These are phyloP conservation scores for Euura lappo DNA, from an alignment of 1,140 invertebrate genomes.

Conservation along the genomic window DNA sequence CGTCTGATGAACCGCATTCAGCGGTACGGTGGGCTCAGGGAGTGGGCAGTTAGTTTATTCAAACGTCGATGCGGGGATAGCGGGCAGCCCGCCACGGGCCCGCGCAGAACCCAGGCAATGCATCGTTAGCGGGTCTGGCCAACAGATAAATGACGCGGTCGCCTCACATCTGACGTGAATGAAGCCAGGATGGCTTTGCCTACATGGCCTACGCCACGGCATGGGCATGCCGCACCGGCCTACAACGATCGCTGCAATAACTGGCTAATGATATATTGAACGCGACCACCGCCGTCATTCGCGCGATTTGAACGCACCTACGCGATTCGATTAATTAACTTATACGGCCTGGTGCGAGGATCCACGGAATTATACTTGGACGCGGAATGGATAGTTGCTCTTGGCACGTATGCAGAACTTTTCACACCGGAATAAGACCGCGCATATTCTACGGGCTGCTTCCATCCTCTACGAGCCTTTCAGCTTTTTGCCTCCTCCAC, in stretches of 20 bases:
- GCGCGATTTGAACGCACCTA: conserved; percentile 3
- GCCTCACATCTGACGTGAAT: conserved; percentile 52
- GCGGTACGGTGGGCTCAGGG: not conserved
- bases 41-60: conserved; percentile 21
- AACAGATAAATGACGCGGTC: conserved; percentile 53
- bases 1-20: not conserved
- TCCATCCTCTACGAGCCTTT: too few species aligned
- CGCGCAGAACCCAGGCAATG: conserved; percentile 31
- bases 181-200: conserved; percentile 44
- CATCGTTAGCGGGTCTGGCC: conserved; percentile 46
- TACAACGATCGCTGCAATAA: conserved; percentile 42
- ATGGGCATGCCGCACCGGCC: conserved; percentile 14
- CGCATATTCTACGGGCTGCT: too few species aligned
- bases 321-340: conserved; percentile 14
- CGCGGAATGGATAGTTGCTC: too few species aligned
- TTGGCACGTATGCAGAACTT: too few species aligned
- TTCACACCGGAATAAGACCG: too few species aligned
- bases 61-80: conserved; percentile 18
- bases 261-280: conserved; percentile 50
- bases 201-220: conserved; percentile 18
- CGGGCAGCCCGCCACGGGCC: conserved; percentile 20
- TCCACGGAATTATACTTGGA: too few species aligned
- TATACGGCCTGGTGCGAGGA: not conserved
- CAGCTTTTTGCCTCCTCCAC: not conserved
- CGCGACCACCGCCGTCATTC: conserved; percentile 5